Base-by-base conservation (phyloP, 2,888 invertebrate genomes). In the Ectemnius cavifrons region DNA sequence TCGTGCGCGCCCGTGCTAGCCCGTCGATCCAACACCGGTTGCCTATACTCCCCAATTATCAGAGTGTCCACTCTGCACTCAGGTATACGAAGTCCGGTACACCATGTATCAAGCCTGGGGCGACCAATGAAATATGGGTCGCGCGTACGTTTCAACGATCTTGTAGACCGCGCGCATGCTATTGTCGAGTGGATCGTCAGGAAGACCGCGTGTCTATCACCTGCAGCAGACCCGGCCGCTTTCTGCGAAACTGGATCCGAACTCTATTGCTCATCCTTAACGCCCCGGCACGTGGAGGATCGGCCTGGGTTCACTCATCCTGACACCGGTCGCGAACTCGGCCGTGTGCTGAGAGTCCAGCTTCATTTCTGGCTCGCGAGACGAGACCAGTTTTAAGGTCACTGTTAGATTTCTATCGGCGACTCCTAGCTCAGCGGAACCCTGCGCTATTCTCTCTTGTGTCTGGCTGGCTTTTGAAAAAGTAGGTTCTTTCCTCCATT, bases 101-200 rank as follows among this genome's bases (percentile, higher is more conserved):
- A 63, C 52, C 8, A 37, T 37, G 37, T 37, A 37, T 37, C 37
- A 11, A 37, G 37, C 11, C 63, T 3, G 63, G 59, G 56, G 37
- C 64, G 57, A 37, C 13, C 6, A 37, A 58, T 60, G 67, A 78
- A 70, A 82, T 73, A 71, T 64, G 75, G 80, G 82, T 72, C 78
- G 75, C 64, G 67, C 65, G 83, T 79, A 82, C 82, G 85, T 85
- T 86, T 87, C 86, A 86, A 86, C 87, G 82, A 87, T 80, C 83
- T 81, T 86, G 87, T 87, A 77, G 64, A 37, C 68, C 75, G 67
- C 75, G 79, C 75, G 46, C 67, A 68, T 49, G 67, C 75, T 76
- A 83, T 81, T 84, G 85, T 87, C 79, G 73, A 73, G 57, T 68
- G 67, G 47, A 65, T 37, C 59, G 78, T 61, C 73, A 23, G 59